Evolutionary conservation across 2,888 invertebrate species (phyloP), one percentile per base, ranked within the genome.

Genomic region (Netelia fuscicornis): DNA sequence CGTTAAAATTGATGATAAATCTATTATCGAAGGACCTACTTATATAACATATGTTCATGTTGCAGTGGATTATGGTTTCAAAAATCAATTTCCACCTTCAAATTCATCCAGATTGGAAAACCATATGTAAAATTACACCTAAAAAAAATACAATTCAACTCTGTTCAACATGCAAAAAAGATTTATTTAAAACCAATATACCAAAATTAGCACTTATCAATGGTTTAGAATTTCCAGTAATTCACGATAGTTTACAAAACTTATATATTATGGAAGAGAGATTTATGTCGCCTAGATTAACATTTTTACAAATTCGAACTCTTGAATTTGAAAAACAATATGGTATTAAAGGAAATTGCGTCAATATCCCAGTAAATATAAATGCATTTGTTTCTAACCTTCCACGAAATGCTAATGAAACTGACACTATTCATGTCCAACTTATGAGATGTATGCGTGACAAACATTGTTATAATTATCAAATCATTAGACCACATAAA

Each of bases 341-440:
- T 62, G 83, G 81, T 5, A 78, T 86, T 44, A 81, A 83, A 79
- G 86, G 87, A 54, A 83, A 85, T 75, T 80, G 81, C 52, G 79
- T 87, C 3, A 86, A 87, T 77, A 70, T 88, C 11, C 86, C 87
- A 48, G 78, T 88, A 0, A 62, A 84, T 52, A 64, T 88, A n/a
- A 76, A 88, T 74, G 71, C 86, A 62, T 80, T 83, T 70, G 79
- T 87, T 10, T 77, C 78, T 11, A 70, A 62, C 48, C 77, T 85
- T 72, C 83, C 85, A n/a, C 70, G 83, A 60, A 58, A 72, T 56
- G 30, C 81, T 60, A 68, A 87, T 62, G 84, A 87, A 62, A 76
- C 75, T 54, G 62, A 77, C 42, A 83, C 75, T 23, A 80, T 87
- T 11, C 79, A 82, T 67, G 82, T 87, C 10, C 65, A 81, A 70